Conservation (phyloP, 1,140 invertebrate species). For the Bombus terrestris region DNA sequence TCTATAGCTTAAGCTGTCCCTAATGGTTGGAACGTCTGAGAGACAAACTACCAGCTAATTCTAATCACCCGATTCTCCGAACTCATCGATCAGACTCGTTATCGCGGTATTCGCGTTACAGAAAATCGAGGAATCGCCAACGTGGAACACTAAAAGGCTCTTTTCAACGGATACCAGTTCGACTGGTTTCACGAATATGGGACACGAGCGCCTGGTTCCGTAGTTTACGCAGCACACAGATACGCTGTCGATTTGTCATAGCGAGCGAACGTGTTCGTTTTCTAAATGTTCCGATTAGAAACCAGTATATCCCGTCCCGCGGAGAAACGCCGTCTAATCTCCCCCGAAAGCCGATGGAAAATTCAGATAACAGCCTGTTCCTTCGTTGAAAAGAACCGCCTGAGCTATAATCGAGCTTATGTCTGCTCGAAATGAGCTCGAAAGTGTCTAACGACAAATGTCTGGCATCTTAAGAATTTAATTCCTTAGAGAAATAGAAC, state of each 20-base stretch:
- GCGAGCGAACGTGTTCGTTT: conserved; percentile 26
- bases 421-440: too few species aligned
- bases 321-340: background rate
- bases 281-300: conserved; percentile 30
- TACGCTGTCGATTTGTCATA: conserved; percentile 17
- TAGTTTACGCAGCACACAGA: conserved; percentile 19
- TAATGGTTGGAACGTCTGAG: background rate
- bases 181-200: conserved; percentile 48
- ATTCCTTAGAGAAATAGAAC: background rate
- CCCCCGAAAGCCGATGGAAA: background rate
- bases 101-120: background rate
- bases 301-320: conserved; percentile 17
- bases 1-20: background rate
- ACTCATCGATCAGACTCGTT: background rate
- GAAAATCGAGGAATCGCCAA: background rate
- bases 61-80: background rate
- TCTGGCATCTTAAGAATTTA: background rate
- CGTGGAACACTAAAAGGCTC: conserved; percentile 6
- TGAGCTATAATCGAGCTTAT: background rate
- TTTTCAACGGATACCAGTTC: conserved; percentile 27
- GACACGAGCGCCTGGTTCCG: conserved; percentile 28
- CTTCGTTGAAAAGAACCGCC: background rate
- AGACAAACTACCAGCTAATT: background rate
- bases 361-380: background rate
- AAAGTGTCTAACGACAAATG: background rate